phyloP scores from a whole-genome alignment of 2,113 vertebrate genomes.

The Nothobranchius kuhntae region DNA sequence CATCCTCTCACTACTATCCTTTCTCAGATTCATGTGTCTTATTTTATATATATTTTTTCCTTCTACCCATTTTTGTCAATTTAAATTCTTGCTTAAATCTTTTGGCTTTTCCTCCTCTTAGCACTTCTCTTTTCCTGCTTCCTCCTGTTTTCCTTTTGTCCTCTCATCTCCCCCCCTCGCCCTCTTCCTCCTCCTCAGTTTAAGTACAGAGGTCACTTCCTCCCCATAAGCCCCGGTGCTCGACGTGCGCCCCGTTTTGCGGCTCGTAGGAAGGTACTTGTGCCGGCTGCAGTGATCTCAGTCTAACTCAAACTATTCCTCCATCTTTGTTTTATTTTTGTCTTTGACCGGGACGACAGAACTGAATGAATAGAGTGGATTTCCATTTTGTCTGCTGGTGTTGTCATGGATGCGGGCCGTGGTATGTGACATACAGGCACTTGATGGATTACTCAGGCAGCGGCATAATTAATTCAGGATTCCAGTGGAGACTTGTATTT shows the following conservation, averaged over 20 bases:
- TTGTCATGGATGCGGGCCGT: constrained; percentile 41
- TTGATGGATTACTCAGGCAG: constrained; percentile 27
- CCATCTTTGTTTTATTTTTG: constrained; percentile 7
- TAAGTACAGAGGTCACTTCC: constrained; percentile 81
- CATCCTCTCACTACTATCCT: constrained; percentile 3
- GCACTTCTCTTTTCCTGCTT: constrained; percentile 35
- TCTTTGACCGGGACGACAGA: constrained; percentile 18
- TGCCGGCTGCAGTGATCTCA: constrained; percentile 63
- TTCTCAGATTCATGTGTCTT: constrained; percentile 21
- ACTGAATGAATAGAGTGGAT: constrained; percentile 45
- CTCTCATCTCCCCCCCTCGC: constrained; percentile 18
- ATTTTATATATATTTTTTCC: background rate
- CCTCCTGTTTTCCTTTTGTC: background rate
- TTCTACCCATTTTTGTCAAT: background rate
- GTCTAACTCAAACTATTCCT: constrained; percentile 40
- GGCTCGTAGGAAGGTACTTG: constrained; percentile 79
- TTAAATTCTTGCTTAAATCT: constrained; percentile 4
- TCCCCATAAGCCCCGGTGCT: constrained; percentile 78
- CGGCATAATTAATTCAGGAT: constrained; percentile 16
- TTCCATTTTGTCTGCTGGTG: constrained; percentile 29
- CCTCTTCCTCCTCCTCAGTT: constrained; percentile 69
- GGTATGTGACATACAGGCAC: constrained; percentile 19
- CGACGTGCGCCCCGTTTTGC: constrained; percentile 76
- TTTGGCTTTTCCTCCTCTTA: constrained; percentile 35
- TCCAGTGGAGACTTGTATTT: constrained; percentile 1